Conservation (phyloP, 1,140 invertebrate species). For the Heliconius eleuchia region DNA sequence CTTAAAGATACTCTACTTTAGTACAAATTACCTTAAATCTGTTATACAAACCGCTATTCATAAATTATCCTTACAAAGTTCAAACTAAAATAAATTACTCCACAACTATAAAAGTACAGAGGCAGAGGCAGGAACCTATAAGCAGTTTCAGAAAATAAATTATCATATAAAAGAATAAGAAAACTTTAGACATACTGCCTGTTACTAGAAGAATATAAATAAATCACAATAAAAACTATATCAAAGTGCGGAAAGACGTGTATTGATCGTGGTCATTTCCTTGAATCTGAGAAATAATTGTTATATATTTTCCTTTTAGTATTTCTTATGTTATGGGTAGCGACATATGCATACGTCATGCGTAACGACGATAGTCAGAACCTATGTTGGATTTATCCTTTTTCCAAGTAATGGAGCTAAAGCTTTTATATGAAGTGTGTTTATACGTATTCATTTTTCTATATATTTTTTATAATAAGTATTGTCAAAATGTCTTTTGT, state of each 20-base stretch:
- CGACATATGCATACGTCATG: constrained; percentile 18
- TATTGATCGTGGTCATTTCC: constrained; percentile 44
- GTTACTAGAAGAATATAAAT: constrained; percentile 6
- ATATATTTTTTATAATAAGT: too few species aligned
- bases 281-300: constrained; percentile 31
- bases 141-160: neutral
- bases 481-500: too few species aligned
- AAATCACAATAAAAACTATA: constrained; percentile 29
- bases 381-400: neutral
- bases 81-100: neutral
- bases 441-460: too few species aligned
- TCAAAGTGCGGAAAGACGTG: constrained; percentile 35
- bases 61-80: neutral
- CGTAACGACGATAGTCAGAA: neutral
- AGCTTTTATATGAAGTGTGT: too few species aligned
- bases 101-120: neutral
- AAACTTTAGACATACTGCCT: constrained; percentile 10
- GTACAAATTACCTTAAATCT: neutral
- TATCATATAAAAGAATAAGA: neutral
- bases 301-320: constrained; percentile 18
- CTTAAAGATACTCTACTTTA: neutral
- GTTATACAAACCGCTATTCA: neutral
- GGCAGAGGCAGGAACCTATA: too few species aligned
- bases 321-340: neutral
- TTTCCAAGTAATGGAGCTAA: neutral